Evolutionary conservation across 2,888 invertebrate species (phyloP), one percentile per base, ranked within the genome.

Genomic region (Drosophila fulvimacula): DNA sequence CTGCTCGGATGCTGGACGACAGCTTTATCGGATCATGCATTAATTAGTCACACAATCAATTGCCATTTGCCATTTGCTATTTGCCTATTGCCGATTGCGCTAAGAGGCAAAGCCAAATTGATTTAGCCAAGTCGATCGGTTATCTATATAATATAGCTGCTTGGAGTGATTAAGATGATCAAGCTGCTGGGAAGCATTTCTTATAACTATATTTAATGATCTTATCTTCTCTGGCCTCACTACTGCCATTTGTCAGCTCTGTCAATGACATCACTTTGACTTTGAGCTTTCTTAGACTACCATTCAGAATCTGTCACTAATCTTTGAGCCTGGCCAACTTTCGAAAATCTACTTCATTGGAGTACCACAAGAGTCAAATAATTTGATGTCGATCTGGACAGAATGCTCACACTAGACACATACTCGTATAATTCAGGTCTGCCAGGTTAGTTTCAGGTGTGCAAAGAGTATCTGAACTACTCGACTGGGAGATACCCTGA

Each of bases 21-120:
- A 32, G 51, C 30, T 19, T 32, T 55, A 67, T 60, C 53, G 38
- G 58, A 66, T 66, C 38, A 9, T 32, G 38, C 46, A 46, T 21
- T 38, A 38, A 39, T 68, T 56, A 39, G 34, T 34, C 30, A 32
- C 34, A 32, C 27, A 27, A 30, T n/a, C 39, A 58, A 55, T 42
- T 55, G 32, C 24, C 21, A 41, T 41, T 41, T 9, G 17, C 38
- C 11, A n/a, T 17, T 17, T 15, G 27, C 38, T n/a, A 32, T n/a
- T 52, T 27, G 30, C 49, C 17, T n/a, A 21, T 21, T 3, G 15
- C 34, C 21, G 7, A 10, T 19, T 34, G 15, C 36, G 15, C 36
- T 2, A 42, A 11, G 7, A 7, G 21, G 0, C 21, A 42, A 7
- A 46, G 27, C 9, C 27, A 46, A 36, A 44, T 46, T 19, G 13